A percentile compares a stretch with the other conserved stretches of the same genome.
These are phyloP conservation scores for Spermophilus dauricus DNA, from an alignment of 2,113 vertebrate genomes.

Conservation along the genomic window DNA sequence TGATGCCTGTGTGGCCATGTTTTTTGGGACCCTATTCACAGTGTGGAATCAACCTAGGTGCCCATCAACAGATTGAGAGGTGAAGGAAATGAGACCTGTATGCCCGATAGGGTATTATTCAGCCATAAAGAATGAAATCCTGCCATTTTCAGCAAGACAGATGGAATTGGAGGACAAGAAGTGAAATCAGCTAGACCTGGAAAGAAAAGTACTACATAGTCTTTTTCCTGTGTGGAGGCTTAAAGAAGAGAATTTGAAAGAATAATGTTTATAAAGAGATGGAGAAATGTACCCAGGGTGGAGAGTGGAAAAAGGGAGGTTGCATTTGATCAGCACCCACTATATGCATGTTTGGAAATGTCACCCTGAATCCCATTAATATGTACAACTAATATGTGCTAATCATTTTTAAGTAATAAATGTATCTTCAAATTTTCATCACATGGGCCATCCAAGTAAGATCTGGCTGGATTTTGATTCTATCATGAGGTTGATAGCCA, in stretches of 20 bases:
- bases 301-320: neutral
- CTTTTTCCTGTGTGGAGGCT: neutral
- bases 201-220: neutral
- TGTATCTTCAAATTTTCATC: neutral
- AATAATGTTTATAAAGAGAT: neutral
- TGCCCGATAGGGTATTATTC: neutral
- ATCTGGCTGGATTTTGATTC: neutral
- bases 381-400: neutral
- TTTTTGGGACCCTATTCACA: too few relatives aligned
- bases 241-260: neutral
- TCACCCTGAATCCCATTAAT: neutral
- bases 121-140: neutral
- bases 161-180: neutral
- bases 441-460: neutral
- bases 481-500: neutral
- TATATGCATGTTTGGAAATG: neutral
- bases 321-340: neutral
- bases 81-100: neutral
- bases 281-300: neutral
- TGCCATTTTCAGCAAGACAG: neutral
- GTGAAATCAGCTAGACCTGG: neutral
- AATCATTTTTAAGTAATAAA: constrained; percentile 58
- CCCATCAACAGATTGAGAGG: neutral
- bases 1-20: too few relatives aligned
- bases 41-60: neutral